Base-by-base conservation (phyloP, 2,797 vertebrate genomes). In the Borostomias antarcticus region DNA sequence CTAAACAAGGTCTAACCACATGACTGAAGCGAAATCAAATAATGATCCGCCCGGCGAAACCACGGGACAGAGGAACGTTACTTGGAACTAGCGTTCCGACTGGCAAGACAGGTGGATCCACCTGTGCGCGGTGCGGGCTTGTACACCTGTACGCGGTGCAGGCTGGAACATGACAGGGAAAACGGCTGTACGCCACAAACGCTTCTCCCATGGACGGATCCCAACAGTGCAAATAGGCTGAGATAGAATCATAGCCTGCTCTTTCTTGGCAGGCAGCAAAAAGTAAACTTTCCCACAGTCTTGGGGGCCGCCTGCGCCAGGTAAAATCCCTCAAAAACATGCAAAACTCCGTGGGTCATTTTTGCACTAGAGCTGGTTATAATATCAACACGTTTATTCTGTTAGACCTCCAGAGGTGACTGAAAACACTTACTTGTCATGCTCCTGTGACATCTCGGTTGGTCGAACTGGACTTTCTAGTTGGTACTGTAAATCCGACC, bases 401-500 rank as follows among this genome's bases (percentile, higher is more conserved):
- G 77, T 68, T 63, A 78, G 85, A 85, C 66, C 78, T 62, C 45
- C 70, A 73, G 82, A 76, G 73, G 57, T 83, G 82, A 89, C 75
- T 77, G 82, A 80, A 82, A 78, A 79, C 91, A 89, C 96, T 96
- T 95, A 97, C 96, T 95, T 98, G 94, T 98, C 96, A 96, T 96
- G 96, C 87, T 98, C 96, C 92, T 98, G 96, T 95, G 96, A 96
- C 96, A 98, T 98, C 92, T 94, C 92, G 86, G 88, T 90, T 90
- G 94, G 95, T 94, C 91, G 93, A 96, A 98, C 96, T 96, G 95
- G 96, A 97, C 96, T 93, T 93, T 96, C 96, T 92, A 95, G 96
- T 98, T 95, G 89, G 94, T 94, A 93, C 94, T 94, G 95, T 93
- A 93, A 93, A 93, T 93, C 92, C 92, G 92, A 94, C 91, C 93